Conservation (phyloP, 2,797 vertebrate genomes). For the Geotrypetes seraphini region DNA sequence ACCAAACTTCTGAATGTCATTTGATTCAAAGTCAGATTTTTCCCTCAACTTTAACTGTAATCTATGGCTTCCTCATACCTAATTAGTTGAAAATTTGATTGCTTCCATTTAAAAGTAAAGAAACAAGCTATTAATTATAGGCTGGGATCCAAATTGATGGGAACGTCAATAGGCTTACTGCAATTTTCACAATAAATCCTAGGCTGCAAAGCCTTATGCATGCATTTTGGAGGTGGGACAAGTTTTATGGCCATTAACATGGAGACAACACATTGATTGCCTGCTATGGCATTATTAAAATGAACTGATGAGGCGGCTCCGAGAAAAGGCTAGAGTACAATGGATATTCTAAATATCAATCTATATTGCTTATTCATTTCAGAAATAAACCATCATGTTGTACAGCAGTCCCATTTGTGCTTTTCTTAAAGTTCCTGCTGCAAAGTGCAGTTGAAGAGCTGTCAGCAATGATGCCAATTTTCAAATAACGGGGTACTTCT, state of each 20-base stretch:
- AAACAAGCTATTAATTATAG: constrained; percentile 55
- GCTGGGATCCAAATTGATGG: constrained; percentile 33
- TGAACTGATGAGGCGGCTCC: constrained; percentile 24
- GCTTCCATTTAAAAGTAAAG: constrained; percentile 34
- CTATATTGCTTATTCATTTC: constrained; percentile 47
- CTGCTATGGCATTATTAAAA: constrained; percentile 46
- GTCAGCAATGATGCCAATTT: no score
- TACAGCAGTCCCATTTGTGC: not conserved
- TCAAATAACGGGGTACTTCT: no score
- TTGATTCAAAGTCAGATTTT: constrained; percentile 13
- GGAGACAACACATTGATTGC: constrained; percentile 57
- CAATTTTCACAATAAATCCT: constrained; percentile 51
- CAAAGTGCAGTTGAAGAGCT: not conserved
- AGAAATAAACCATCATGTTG: not conserved
- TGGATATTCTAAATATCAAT: constrained; percentile 30
- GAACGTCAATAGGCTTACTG: constrained; percentile 56
- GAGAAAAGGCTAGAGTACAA: constrained; percentile 34
- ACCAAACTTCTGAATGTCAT: constrained; percentile 1
- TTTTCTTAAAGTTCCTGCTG: not conserved
- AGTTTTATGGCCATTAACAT: constrained; percentile 57
- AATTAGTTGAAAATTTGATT: constrained; percentile 54
- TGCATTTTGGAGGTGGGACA: constrained; percentile 40
- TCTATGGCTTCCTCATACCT: constrained; percentile 25
- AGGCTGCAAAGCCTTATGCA: constrained; percentile 36
- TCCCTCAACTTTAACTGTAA: constrained; percentile 5